Conservation (phyloP, 2,797 vertebrate species). For the Dipus sagitta region DNA sequence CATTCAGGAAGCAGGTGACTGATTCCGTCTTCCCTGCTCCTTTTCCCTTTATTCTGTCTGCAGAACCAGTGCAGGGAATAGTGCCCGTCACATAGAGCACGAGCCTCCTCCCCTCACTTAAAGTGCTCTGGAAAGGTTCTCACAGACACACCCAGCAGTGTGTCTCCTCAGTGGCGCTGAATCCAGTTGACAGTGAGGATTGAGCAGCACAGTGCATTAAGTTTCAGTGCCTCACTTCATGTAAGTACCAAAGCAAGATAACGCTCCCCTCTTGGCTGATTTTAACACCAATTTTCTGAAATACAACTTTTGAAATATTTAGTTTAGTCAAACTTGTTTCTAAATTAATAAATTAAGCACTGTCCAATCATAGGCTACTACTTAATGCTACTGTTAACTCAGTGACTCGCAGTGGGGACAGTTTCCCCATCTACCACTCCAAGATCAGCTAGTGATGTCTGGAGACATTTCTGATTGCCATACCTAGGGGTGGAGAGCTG, state of each 20-base stretch:
- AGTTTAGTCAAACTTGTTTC: slow-evolving; percentile 27
- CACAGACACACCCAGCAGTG: neutral
- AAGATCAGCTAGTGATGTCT: neutral
- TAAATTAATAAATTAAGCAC: neutral
- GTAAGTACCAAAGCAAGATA: neutral
- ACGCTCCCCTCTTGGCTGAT: neutral
- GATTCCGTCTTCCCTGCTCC: too few species aligned
- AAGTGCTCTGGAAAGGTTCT: neutral
- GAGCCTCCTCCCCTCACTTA: neutral
- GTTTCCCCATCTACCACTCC: fast-evolving
- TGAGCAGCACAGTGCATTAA: neutral
- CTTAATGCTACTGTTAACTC: neutral
- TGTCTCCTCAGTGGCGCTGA: too few species aligned
- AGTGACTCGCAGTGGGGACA: too few species aligned
- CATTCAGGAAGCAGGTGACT: neutral
- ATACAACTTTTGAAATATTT: neutral
- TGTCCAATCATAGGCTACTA: neutral
- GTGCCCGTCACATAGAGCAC: too few species aligned
- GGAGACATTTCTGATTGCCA: neutral
- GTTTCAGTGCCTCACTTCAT: neutral
- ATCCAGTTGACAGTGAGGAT: neutral
- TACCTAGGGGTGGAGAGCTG: fast-evolving
- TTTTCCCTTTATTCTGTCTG: neutral
- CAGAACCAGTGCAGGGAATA: neutral
- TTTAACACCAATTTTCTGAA: neutral